A percentile compares a stretch with the other conserved stretches of the same genome.
Conservation (phyloP, 1,140 invertebrate genomes). For the Ridgeia piscesae region DNA sequence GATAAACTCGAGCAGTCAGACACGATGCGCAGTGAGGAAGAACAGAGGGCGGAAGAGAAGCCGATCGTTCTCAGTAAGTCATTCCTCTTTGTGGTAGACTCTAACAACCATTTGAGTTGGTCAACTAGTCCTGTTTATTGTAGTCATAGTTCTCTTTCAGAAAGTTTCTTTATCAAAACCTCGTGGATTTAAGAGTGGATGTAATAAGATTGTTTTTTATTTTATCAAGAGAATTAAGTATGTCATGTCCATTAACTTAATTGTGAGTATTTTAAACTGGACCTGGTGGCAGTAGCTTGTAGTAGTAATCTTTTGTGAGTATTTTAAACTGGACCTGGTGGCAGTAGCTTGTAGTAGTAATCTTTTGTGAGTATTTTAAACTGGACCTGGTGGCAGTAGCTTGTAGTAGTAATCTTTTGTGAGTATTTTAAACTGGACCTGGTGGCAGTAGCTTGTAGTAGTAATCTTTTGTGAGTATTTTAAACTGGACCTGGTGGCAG, state of each 20-base stretch:
- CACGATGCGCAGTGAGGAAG: conserved; percentile 54
- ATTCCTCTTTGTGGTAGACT: neutral
- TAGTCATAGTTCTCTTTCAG: neutral
- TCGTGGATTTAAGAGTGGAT: neutral
- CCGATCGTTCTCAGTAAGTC: conserved; percentile 54
- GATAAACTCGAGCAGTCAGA: conserved; percentile 57
- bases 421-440: no score
- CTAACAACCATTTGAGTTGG: no score
- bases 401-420: no score
- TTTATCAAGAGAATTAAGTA: neutral
- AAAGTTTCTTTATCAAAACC: neutral
- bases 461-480: no score
- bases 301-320: no score
- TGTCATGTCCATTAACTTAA: neutral
- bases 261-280: neutral
- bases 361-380: no score
- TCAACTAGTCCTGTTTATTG: neutral
- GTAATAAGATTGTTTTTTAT: neutral
- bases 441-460: no score
- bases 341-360: no score
- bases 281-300: neutral
- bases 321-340: no score
- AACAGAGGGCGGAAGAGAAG: conserved; percentile 54
- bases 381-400: no score
- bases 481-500: no score